These are phyloP conservation scores for Notoglanidium macrostoma DNA, from an alignment of 2,797 vertebrate genomes.

Conservation along the genomic window DNA sequence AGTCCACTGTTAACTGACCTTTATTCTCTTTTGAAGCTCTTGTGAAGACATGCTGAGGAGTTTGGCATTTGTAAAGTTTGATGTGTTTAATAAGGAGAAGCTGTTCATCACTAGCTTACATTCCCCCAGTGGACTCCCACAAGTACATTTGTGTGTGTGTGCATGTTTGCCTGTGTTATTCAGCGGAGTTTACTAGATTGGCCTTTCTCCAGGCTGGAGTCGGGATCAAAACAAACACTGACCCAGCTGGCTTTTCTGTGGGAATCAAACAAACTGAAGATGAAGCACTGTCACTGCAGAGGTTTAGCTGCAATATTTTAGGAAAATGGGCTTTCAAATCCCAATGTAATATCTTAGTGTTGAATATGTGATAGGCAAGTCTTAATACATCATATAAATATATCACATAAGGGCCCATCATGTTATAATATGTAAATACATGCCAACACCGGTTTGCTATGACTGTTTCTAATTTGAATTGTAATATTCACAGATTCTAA, in stretches of 20 bases:
- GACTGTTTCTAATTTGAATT: background rate
- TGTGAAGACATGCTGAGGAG: conserved; percentile 52
- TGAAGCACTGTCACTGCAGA: background rate
- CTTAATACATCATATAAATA: background rate
- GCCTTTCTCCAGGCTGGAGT: conserved; percentile 40
- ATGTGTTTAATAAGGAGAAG: conserved; percentile 59
- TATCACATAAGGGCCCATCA: background rate
- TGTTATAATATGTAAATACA: background rate
- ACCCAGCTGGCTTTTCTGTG: conserved; percentile 39
- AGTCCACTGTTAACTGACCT: conserved; percentile 51
- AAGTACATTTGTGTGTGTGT: conserved; percentile 36
- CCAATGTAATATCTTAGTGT: background rate
- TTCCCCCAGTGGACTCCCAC: conserved; percentile 46
- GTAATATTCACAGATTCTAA: background rate
- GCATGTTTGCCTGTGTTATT: conserved; percentile 50
- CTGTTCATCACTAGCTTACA: conserved; percentile 51
- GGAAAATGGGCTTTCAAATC: background rate
- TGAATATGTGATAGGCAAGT: background rate
- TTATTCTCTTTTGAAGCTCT: conserved; percentile 49
- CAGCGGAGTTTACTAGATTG: conserved; percentile 53
- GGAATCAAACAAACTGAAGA: conserved; percentile 42
- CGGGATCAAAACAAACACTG: conserved; percentile 36
- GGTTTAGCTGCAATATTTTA: background rate
- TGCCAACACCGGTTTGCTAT: background rate
- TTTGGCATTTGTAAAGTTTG: conserved; percentile 56